phyloP scores from a whole-genome alignment of 2,888 invertebrate species.

The Neuroscelio doddi region DNA sequence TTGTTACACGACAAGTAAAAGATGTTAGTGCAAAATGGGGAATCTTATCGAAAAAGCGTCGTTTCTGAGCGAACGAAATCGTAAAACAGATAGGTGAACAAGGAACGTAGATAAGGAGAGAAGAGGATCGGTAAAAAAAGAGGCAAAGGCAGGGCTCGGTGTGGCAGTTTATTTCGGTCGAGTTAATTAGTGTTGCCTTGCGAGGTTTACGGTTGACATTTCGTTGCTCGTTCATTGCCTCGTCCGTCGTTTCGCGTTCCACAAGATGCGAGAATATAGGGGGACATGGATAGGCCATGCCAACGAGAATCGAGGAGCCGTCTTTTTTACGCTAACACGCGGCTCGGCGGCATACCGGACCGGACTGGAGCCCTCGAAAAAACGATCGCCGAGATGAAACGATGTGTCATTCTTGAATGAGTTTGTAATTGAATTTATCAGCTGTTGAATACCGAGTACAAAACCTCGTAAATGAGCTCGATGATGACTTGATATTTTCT shows the following conservation, averaged over 20 bases:
- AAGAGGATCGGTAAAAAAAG: slow-evolving; percentile 43
- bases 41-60: slow-evolving; percentile 37
- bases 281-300: slow-evolving; percentile 11
- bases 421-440: slow-evolving; percentile 46
- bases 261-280: slow-evolving; percentile 37
- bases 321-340: slow-evolving; percentile 38
- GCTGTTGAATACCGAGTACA: slow-evolving; percentile 33
- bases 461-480: slow-evolving; percentile 35
- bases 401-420: slow-evolving; percentile 42
- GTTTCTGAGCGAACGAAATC: slow-evolving; percentile 36
- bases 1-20: too few relatives aligned
- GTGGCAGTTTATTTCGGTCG: slow-evolving; percentile 70
- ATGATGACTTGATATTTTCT: slow-evolving; percentile 43
- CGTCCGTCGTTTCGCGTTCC: slow-evolving; percentile 52
- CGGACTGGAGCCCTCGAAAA: slow-evolving; percentile 9
- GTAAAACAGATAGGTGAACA: slow-evolving; percentile 44
- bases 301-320: slow-evolving; percentile 32
- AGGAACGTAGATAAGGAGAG: slow-evolving; percentile 30
- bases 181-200: slow-evolving; percentile 72
- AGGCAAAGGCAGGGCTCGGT: slow-evolving; percentile 53
- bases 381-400: slow-evolving; percentile 35
- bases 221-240: slow-evolving; percentile 64
- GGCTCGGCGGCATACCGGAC: slow-evolving; percentile 36
- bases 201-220: slow-evolving; percentile 72
- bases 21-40: slow-evolving; percentile 9